phyloP scores from a whole-genome alignment of 2,888 invertebrate genomes.

The Parnassius glacialis region DNA sequence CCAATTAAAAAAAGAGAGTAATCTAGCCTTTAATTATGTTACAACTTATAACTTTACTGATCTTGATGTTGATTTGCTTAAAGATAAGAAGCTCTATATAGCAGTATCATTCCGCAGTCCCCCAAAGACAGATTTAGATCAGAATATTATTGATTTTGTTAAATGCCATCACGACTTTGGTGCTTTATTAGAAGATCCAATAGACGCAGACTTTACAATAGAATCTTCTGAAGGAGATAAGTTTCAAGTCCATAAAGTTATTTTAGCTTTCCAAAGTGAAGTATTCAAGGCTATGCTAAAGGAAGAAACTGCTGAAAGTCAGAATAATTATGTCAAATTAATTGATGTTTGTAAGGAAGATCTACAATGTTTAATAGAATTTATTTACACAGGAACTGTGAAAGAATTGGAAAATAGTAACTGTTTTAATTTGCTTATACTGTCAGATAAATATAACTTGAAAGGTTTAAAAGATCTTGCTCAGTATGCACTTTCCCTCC shows the following conservation, averaged over 20 bases:
- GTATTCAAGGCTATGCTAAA: conserved; percentile 74
- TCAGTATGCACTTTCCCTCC: conserved; percentile 51
- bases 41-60: conserved; percentile 60
- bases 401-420: conserved; percentile 53
- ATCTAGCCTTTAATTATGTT: conserved; percentile 44
- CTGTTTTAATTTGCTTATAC: conserved; percentile 55
- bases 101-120: conserved; percentile 40
- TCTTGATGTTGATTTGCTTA: conserved; percentile 56
- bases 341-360: conserved; percentile 62
- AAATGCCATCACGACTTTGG: conserved; percentile 55
- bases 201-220: conserved; percentile 64
- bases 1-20: conserved; percentile 40
- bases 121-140: conserved; percentile 19
- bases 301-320: conserved; percentile 67
- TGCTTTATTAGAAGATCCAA: conserved; percentile 54
- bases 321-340: conserved; percentile 60
- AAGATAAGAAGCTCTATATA: conserved; percentile 55
- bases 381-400: conserved; percentile 64
- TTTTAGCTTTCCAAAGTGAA: conserved; percentile 62
- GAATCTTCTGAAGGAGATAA: conserved; percentile 62
- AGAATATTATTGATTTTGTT: conserved; percentile 39
- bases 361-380: conserved; percentile 56
- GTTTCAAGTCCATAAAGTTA: conserved; percentile 60
- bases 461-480: conserved; percentile 55
- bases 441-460: conserved; percentile 64